Conservation (phyloP, 2,888 invertebrate species). For the Drosophila subsilvestris region DNA sequence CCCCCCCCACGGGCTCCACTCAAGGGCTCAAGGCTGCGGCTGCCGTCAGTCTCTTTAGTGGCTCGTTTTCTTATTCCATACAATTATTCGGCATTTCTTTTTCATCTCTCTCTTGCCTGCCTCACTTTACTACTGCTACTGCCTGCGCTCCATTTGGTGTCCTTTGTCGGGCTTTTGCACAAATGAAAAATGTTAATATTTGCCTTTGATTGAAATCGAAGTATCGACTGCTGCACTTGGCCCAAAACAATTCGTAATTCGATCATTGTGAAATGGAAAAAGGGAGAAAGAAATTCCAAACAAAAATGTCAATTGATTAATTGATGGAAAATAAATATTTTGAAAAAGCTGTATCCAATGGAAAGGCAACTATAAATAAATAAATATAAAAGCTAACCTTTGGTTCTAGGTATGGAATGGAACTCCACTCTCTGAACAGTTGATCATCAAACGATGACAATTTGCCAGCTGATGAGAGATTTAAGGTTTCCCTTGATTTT, state of each 20-base stretch:
- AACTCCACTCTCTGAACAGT: neutral
- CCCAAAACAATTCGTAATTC: constrained; percentile 26
- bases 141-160: constrained; percentile 21
- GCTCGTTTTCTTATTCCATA: constrained; percentile 39
- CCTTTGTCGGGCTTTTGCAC: constrained; percentile 40
- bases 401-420: neutral
- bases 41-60: constrained; percentile 33
- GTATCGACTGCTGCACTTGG: constrained; percentile 30
- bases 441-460: neutral
- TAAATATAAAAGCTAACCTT: no score
- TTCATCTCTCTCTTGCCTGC: constrained; percentile 16
- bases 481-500: neutral
- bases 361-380: no score
- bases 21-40: constrained; percentile 27
- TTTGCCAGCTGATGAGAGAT: neutral
- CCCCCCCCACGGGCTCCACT: constrained; percentile 8
- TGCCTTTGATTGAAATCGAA: constrained; percentile 57
- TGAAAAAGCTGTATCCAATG: neutral
- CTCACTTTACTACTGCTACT: neutral
- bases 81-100: constrained; percentile 40
- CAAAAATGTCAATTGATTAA: constrained; percentile 23
- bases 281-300: constrained; percentile 1
- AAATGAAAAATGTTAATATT: constrained; percentile 64
- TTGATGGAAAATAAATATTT: constrained; percentile 6
- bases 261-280: constrained; percentile 17